phyloP scores from a whole-genome alignment of 1,140 invertebrate genomes.

The Anagrus nilaparvatae region DNA sequence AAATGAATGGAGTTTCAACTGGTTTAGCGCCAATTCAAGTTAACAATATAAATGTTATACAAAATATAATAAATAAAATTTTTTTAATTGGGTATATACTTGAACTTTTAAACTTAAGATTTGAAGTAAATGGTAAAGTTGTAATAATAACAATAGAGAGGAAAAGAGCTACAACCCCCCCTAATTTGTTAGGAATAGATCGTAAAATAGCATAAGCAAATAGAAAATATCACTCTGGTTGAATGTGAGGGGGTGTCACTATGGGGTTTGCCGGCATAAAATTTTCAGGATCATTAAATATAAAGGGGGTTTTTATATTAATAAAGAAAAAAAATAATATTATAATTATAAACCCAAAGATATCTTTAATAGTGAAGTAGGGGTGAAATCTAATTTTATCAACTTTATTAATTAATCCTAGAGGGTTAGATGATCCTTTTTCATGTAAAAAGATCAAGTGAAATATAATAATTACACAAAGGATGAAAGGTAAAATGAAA shows the following conservation, averaged over 20 bases:
- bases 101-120: slow-evolving; percentile 42
- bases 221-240: slow-evolving; percentile 17
- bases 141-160: slow-evolving; percentile 39
- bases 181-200: slow-evolving; percentile 15
- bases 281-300: slow-evolving; percentile 12
- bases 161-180: slow-evolving; percentile 14
- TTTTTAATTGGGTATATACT: no score
- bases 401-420: slow-evolving; percentile 13
- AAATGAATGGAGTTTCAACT: slow-evolving; percentile 50
- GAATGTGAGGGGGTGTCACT: slow-evolving; percentile 13
- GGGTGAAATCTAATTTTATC: slow-evolving; percentile 15
- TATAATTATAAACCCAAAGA: slow-evolving; percentile 12
- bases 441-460: slow-evolving; percentile 15
- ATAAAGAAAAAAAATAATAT: slow-evolving; percentile 12
- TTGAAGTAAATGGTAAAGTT: slow-evolving; percentile 41
- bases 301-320: slow-evolving; percentile 12
- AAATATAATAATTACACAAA: slow-evolving; percentile 12
- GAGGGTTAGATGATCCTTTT: slow-evolving; percentile 14
- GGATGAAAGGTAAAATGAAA: slow-evolving; percentile 16
- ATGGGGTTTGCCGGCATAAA: slow-evolving; percentile 13
- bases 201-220: slow-evolving; percentile 16
- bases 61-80: slow-evolving; percentile 50
- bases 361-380: slow-evolving; percentile 16
- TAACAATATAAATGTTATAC: slow-evolving; percentile 45
- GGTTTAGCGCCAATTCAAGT: slow-evolving; percentile 55